These are phyloP conservation scores for Plestiodon gilberti DNA, from an alignment of 2,113 vertebrate genomes.

Conservation along the genomic window DNA sequence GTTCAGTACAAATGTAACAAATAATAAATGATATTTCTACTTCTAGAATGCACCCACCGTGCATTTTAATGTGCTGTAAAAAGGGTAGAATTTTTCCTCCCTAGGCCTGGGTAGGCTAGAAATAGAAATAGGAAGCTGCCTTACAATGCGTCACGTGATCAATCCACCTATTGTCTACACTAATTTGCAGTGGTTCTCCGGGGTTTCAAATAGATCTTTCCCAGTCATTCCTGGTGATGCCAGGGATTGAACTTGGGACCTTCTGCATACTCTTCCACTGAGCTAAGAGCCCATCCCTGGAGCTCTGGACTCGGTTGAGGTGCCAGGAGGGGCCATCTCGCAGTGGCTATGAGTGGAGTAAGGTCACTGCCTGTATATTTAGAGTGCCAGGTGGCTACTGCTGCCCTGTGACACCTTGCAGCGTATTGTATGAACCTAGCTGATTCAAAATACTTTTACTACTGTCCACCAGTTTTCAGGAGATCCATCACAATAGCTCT, in stretches of 20 bases:
- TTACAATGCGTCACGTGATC: too few relatives aligned
- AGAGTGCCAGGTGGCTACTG: neutral
- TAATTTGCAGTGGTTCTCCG: too few relatives aligned
- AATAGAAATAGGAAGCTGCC: too few relatives aligned
- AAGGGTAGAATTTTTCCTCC: neutral
- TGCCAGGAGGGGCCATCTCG: too few relatives aligned
- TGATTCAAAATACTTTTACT: neutral
- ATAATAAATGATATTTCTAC: neutral
- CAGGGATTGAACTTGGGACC: too few relatives aligned
- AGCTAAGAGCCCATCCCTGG: too few relatives aligned
- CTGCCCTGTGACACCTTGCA: neutral
- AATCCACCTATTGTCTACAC: too few relatives aligned
- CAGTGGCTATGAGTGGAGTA: neutral
- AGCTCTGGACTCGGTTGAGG: too few relatives aligned
- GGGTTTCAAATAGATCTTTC: too few relatives aligned
- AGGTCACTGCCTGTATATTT: neutral
- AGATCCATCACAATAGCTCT: neutral
- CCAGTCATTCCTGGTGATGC: too few relatives aligned
- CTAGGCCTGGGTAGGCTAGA: neutral
- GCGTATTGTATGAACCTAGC: neutral
- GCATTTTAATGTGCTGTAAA: neutral
- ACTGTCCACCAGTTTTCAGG: neutral
- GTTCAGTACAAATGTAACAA: neutral
- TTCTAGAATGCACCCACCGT: neutral
- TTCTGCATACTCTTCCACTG: too few relatives aligned